These are phyloP conservation scores for Panthera tigris DNA, from an alignment of 2,113 vertebrate species.

Conservation along the genomic window DNA sequence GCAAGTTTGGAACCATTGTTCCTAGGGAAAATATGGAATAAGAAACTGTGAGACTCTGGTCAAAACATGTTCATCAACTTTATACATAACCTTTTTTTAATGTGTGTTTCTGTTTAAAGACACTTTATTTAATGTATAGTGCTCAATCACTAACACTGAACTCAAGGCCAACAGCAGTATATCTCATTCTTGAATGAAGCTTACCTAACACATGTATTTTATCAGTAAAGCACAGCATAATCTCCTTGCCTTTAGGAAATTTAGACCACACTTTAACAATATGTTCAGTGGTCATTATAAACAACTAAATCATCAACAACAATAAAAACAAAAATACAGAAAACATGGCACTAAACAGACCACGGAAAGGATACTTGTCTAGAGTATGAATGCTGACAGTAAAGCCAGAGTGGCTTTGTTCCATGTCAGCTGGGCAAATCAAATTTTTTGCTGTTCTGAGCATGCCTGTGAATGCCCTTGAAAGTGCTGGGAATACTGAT, in stretches of 20 bases:
- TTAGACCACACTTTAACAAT: not conserved
- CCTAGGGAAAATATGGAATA: not conserved
- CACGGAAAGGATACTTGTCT: not conserved
- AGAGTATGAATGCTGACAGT: not conserved
- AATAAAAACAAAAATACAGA: not conserved
- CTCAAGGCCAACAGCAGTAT: not conserved
- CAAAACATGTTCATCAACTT: not conserved
- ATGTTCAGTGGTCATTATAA: not conserved
- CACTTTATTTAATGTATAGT: not conserved
- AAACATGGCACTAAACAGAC: not conserved
- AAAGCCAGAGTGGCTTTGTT: not conserved
- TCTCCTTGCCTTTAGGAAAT: not conserved
- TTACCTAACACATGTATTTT: not conserved
- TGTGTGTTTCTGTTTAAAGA: not conserved
- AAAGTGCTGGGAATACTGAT: not conserved
- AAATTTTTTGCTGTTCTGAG: not conserved
- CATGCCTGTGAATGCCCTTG: not conserved
- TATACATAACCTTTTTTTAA: not conserved
- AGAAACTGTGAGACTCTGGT: not conserved
- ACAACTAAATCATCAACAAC: not conserved
- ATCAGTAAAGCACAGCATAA: not conserved
- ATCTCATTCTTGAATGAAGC: not conserved
- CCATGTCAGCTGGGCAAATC: not conserved
- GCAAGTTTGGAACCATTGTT: not conserved
- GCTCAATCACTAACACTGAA: not conserved